Conservation (phyloP, 2,113 vertebrate genomes). For the Eublepharis macularius region DNA sequence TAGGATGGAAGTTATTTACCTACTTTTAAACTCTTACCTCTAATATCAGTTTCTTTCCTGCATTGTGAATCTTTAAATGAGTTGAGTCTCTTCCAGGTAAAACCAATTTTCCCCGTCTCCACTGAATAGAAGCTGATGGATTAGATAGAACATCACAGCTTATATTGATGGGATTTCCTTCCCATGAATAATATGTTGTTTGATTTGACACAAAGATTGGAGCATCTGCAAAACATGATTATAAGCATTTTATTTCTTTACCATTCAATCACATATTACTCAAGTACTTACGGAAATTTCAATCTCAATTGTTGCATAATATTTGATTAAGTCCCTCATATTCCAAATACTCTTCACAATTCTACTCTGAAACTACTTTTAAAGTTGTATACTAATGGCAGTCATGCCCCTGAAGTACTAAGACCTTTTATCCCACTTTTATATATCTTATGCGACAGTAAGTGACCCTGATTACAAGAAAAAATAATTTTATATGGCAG, state of each 20-base stretch:
- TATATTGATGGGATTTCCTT: constrained; percentile 97
- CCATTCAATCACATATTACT: background rate
- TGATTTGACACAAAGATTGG: constrained; percentile 94
- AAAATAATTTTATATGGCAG: background rate
- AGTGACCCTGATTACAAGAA: background rate
- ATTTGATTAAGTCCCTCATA: rapidly evolving
- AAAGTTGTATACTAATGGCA: background rate
- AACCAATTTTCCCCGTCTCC: constrained; percentile 90
- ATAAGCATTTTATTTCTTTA: background rate
- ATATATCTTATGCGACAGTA: background rate
- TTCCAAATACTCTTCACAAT: background rate
- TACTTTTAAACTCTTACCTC: constrained; percentile 80
- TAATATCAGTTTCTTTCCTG: constrained; percentile 85
- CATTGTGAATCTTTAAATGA: constrained; percentile 84
- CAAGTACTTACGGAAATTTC: background rate
- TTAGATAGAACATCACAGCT: constrained; percentile 95
- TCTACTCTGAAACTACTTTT: background rate
- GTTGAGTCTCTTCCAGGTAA: constrained; percentile 85
- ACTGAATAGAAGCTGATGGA: constrained; percentile 89
- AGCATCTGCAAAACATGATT: constrained; percentile 81
- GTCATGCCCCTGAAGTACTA: background rate
- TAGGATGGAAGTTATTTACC: background rate
- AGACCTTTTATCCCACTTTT: background rate
- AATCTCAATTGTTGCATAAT: background rate
- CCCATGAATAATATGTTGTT: constrained; percentile 95